Evolutionary conservation across 2,888 invertebrate species (phyloP).

Genomic region (Sialis lutaria): DNA sequence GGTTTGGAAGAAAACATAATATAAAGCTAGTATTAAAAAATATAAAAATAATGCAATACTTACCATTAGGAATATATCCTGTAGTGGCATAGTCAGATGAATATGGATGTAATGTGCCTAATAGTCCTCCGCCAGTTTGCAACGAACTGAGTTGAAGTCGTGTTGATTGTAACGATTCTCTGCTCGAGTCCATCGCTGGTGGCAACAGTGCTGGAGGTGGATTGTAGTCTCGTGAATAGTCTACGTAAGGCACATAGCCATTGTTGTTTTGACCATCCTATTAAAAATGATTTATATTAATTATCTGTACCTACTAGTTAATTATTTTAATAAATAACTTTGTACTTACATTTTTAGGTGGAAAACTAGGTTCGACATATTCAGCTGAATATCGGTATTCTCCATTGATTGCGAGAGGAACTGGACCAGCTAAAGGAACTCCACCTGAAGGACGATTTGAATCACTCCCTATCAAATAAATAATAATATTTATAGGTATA

Average conservation of each 20-base stretch:
- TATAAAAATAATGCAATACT: too few relatives aligned
- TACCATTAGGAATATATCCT: too few relatives aligned
- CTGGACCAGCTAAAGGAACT: conserved; percentile 62
- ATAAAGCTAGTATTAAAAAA: too few relatives aligned
- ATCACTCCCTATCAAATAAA: conserved; percentile 4
- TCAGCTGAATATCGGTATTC: conserved; percentile 55
- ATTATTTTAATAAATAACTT: not conserved
- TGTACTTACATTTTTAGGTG: conserved; percentile 38
- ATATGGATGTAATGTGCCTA: too few relatives aligned
- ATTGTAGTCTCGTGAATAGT: conserved; percentile 76
- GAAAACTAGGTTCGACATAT: conserved; percentile 62
- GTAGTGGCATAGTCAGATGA: too few relatives aligned
- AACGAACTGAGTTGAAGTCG: conserved; percentile 25
- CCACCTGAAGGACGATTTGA: conserved; percentile 28
- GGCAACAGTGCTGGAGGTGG: conserved; percentile 49
- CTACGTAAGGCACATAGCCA: conserved; percentile 76
- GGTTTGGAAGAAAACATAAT: too few relatives aligned
- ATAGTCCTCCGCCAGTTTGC: conserved; percentile 15
- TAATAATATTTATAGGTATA: not conserved
- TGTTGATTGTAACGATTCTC: conserved; percentile 25
- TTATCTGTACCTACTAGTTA: too few relatives aligned
- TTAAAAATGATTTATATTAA: conserved; percentile 5
- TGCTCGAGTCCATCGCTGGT: conserved; percentile 27
- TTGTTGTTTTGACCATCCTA: conserved; percentile 70
- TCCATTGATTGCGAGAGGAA: conserved; percentile 52